Percentiles rank a stretch among this genome's conserved stretches.
phyloP scores from a whole-genome alignment of 2,113 vertebrate genomes.

The Leptodactylus fuscus region DNA sequence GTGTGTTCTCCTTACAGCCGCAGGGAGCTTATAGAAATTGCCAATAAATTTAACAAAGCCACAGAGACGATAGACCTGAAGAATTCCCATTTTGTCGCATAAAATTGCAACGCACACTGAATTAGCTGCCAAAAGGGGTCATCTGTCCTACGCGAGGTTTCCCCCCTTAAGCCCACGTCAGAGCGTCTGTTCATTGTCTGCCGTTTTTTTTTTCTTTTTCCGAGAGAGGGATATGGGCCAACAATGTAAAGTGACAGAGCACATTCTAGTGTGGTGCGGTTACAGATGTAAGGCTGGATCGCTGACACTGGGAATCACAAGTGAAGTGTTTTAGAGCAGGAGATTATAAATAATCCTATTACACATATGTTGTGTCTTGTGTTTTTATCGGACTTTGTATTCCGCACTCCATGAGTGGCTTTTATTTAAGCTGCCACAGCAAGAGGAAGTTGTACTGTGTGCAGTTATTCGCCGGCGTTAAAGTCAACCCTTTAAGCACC shows the following conservation, averaged over 20 bases:
- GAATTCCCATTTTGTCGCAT: constrained; percentile 60
- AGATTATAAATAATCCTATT: constrained; percentile 45
- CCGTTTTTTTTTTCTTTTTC: neutral
- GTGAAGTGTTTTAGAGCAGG: constrained; percentile 41
- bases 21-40: constrained; percentile 63
- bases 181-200: constrained; percentile 44
- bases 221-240: constrained; percentile 29
- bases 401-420: neutral
- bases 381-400: constrained; percentile 31
- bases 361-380: constrained; percentile 46
- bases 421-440: constrained; percentile 12
- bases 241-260: constrained; percentile 27
- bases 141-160: constrained; percentile 17
- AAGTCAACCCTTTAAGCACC: neutral
- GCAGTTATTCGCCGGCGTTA: neutral
- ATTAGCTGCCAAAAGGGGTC: constrained; percentile 43
- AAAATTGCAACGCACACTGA: constrained; percentile 27
- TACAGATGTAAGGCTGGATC: constrained; percentile 40
- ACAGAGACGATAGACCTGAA: constrained; percentile 15
- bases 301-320: constrained; percentile 19
- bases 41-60: constrained; percentile 68
- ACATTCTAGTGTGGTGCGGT: neutral
- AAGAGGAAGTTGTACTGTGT: constrained; percentile 15
- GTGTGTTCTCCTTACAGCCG: constrained; percentile 48
- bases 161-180: constrained; percentile 19